Evolutionary conservation across 2,797 vertebrate species (phyloP).

Genomic region (Hippopotamyrus pictus): DNA sequence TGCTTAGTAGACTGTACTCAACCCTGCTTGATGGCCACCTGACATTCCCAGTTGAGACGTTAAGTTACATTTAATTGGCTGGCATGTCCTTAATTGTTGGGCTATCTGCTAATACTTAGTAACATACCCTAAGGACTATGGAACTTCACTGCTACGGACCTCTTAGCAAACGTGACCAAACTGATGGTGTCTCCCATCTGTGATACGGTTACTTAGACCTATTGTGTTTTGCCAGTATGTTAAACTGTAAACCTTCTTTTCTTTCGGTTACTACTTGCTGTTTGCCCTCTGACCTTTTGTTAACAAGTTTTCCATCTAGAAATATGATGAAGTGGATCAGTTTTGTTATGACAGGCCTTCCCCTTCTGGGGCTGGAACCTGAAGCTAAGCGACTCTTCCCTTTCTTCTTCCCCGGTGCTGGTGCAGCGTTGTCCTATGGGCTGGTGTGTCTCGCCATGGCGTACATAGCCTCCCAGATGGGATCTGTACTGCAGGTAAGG

Average conservation of each 20-base stretch:
- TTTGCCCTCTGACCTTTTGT: not conserved
- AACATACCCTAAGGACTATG: not conserved
- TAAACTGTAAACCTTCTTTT: not conserved
- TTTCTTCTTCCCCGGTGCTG: constrained; percentile 30
- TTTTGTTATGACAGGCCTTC: not conserved
- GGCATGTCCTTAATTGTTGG: not conserved
- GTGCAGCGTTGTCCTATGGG: constrained; percentile 73
- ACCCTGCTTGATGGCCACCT: not conserved
- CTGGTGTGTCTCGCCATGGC: constrained; percentile 85
- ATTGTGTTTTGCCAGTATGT: not conserved
- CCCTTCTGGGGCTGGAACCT: not conserved
- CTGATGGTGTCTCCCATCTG: not conserved
- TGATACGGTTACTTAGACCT: not conserved
- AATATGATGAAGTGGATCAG: not conserved
- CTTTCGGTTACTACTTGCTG: not conserved
- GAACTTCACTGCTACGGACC: not conserved
- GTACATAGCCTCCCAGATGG: constrained; percentile 83
- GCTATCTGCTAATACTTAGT: not conserved
- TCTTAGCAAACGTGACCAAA: not conserved
- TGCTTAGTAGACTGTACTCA: not conserved
- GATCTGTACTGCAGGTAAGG: constrained; percentile 81
- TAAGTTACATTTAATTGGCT: not conserved
- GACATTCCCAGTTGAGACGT: not conserved
- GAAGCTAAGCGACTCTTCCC: not conserved
- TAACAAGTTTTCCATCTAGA: not conserved